Percentiles rank a stretch among this genome's conserved stretches.
Conservation (phyloP, 2,888 invertebrate genomes). For the Furcula furcula region DNA sequence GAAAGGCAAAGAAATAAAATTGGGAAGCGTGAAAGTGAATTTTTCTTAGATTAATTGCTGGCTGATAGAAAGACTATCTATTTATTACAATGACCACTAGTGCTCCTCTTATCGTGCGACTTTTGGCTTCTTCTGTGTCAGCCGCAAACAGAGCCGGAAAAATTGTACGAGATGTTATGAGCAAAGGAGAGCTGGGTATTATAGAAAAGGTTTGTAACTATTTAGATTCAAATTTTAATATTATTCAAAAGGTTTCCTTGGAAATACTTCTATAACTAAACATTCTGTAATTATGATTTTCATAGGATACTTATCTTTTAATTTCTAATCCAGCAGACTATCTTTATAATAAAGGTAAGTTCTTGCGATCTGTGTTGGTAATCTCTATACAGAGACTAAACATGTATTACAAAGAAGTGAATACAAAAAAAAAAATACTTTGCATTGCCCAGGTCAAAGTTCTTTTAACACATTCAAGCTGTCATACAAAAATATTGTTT, state of each 20-base stretch:
- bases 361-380: too few relatives aligned
- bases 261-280: too few relatives aligned
- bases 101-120: conserved; percentile 84
- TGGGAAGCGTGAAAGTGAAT: not conserved
- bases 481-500: conserved; percentile 5
- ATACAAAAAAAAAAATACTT: too few relatives aligned
- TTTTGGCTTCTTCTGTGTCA: conserved; percentile 89
- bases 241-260: too few relatives aligned
- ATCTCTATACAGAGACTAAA: too few relatives aligned
- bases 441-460: not conserved
- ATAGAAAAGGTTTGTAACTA: conserved; percentile 89
- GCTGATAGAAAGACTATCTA: conserved; percentile 6
- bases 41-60: not conserved
- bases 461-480: not conserved
- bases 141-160: conserved; percentile 92
- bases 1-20: too few relatives aligned
- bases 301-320: too few relatives aligned
- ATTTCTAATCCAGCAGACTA: too few relatives aligned
- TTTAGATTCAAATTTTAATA: not conserved
- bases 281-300: too few relatives aligned
- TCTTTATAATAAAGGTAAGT: too few relatives aligned
- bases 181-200: conserved; percentile 93
- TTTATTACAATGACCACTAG: conserved; percentile 80
- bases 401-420: too few relatives aligned
- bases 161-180: conserved; percentile 95